Conservation (phyloP, 2,888 invertebrate species). For the Pterostichus madidus region DNA sequence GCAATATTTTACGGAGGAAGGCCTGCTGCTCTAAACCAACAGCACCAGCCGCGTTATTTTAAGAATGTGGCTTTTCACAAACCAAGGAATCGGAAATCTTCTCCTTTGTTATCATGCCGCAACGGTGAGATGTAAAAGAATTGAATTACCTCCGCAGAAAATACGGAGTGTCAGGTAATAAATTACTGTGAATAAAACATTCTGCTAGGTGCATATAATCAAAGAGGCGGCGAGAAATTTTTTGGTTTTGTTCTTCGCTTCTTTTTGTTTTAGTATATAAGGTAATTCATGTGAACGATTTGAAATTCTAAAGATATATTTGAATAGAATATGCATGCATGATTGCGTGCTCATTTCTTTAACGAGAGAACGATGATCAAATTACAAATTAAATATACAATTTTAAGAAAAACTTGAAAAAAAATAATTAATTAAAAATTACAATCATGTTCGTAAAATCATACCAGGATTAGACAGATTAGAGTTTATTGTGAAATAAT, state of each 20-base stretch:
- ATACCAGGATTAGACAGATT: no score
- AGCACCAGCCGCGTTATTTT: slow-evolving; percentile 19
- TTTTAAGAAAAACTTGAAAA: no score
- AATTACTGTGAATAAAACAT: slow-evolving; percentile 35
- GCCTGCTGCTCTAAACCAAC: neutral
- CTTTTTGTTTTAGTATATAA: neutral
- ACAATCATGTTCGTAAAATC: no score
- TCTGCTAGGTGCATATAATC: neutral
- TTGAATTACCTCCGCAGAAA: slow-evolving; percentile 29
- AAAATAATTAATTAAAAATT: no score
- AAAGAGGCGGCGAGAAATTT: neutral
- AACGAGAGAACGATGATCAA: no score
- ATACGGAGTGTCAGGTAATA: slow-evolving; percentile 15
- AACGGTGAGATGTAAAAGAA: slow-evolving; percentile 13
- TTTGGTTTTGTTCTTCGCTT: neutral
- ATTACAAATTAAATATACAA: no score
- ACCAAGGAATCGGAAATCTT: slow-evolving; percentile 20
- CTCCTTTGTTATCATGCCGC: slow-evolving; percentile 14
- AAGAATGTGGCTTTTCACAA: slow-evolving; percentile 38
- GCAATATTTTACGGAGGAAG: slow-evolving; percentile 31
- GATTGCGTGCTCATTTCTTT: no score
- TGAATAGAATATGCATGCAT: neutral
- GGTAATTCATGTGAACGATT: neutral
- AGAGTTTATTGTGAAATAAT: slow-evolving; percentile 34
- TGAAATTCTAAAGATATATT: neutral